Percentiles rank a stretch among this genome's conserved stretches.
phyloP scores from a whole-genome alignment of 2,113 vertebrate species.

The Hiodon alosoides region DNA sequence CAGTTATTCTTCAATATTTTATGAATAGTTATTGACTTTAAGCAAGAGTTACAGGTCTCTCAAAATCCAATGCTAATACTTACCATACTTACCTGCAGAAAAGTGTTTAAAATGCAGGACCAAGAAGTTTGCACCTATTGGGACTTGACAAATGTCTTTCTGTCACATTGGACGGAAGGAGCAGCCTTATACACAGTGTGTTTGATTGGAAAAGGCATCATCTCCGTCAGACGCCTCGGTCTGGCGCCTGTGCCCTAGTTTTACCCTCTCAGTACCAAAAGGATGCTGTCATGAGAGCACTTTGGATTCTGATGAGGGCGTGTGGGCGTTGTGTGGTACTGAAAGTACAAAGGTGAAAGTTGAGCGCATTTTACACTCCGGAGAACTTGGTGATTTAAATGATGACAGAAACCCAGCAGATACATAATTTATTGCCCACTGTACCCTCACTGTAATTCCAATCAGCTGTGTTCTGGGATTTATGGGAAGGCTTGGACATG shows the following conservation, averaged over 20 bases:
- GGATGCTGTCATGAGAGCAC: not conserved
- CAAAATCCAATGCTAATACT: too few relatives aligned
- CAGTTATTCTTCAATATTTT: not conserved
- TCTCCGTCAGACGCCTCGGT: not conserved
- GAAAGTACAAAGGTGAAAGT: not conserved
- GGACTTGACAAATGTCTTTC: too few relatives aligned
- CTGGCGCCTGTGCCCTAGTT: not conserved
- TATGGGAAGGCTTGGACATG: conserved; percentile 24
- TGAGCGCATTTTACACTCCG: conserved; percentile 30
- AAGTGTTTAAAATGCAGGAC: too few relatives aligned
- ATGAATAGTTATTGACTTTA: too few relatives aligned
- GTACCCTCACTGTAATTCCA: conserved; percentile 56
- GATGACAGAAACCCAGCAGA: conserved; percentile 52
- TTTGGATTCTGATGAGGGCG: not conserved
- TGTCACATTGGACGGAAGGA: too few relatives aligned
- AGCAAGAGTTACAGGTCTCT: too few relatives aligned
- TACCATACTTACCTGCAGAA: too few relatives aligned
- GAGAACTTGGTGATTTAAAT: conserved; percentile 61
- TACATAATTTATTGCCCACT: conserved; percentile 59
- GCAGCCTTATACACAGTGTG: too few relatives aligned
- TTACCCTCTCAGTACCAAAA: not conserved
- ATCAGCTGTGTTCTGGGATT: conserved; percentile 48
- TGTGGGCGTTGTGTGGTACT: not conserved
- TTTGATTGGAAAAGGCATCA: not conserved
- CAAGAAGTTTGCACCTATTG: too few relatives aligned